phyloP scores from a whole-genome alignment of 2,888 invertebrate species.

The Neuroscelio doddi region DNA sequence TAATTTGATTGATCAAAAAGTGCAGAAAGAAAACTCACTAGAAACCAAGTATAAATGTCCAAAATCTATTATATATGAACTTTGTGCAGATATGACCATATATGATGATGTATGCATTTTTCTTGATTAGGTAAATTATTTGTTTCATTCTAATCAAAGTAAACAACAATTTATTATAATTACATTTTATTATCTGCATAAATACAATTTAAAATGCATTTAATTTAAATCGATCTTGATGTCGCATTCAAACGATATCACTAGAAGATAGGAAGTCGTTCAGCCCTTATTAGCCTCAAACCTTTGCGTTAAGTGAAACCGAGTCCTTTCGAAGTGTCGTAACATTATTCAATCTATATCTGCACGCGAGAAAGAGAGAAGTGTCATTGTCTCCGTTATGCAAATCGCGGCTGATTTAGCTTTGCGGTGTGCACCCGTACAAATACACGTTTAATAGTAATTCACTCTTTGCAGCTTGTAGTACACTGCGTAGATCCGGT shows the following conservation, averaged over 20 bases:
- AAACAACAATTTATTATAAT: no score
- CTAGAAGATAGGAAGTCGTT: constrained; percentile 31
- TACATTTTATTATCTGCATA: no score
- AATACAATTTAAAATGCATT: no score
- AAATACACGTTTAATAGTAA: constrained; percentile 38
- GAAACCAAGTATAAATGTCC: no score
- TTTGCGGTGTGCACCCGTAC: constrained; percentile 41
- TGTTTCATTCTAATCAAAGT: no score
- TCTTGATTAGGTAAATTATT: no score
- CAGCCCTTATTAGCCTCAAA: constrained; percentile 39
- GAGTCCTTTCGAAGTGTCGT: constrained; percentile 47
- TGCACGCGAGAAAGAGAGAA: constrained; percentile 46
- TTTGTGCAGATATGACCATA: no score
- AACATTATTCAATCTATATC: constrained; percentile 50
- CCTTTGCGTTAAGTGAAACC: constrained; percentile 30
- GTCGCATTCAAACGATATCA: constrained; percentile 18
- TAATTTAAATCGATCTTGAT: no score
- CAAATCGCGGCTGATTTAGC: constrained; percentile 55
- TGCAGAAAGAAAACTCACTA: no score
- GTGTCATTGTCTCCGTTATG: constrained; percentile 58
- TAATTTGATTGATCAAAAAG: no score
- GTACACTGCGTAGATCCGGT: constrained; percentile 51
- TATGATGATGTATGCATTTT: no score
- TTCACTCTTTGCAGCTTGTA: constrained; percentile 37
- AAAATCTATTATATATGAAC: no score